Conservation (phyloP, 2,113 vertebrate genomes). For the Hylia prasina region DNA sequence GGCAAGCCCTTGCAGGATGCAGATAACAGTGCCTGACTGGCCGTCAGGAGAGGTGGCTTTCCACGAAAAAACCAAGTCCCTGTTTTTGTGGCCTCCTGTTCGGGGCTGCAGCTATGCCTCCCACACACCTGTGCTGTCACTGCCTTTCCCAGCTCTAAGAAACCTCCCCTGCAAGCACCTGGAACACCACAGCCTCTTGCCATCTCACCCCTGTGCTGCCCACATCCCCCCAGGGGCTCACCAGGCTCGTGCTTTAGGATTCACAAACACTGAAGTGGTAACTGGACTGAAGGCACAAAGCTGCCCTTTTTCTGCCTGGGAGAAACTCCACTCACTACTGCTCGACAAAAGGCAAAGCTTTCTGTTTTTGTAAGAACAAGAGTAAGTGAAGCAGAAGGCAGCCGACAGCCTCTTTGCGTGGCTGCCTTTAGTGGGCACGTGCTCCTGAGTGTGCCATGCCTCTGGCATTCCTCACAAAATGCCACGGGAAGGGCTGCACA, state of each 20-base stretch:
- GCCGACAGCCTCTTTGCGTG: background rate
- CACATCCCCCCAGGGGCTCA: background rate
- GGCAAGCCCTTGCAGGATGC: slow-evolving; percentile 13
- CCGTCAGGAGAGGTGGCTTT: background rate
- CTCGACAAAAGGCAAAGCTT: background rate
- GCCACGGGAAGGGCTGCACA: background rate
- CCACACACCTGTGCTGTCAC: background rate
- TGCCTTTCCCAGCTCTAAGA: background rate
- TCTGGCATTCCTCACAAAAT: slow-evolving; percentile 22
- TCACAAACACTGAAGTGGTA: background rate
- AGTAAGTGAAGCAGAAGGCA: background rate
- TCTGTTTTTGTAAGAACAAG: slow-evolving; percentile 2
- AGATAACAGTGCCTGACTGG: background rate
- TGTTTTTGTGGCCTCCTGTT: background rate
- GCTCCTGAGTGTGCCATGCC: background rate
- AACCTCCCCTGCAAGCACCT: background rate
- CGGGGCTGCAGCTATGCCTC: accelerated
- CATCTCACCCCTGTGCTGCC: accelerated
- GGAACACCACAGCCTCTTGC: accelerated
- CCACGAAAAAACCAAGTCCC: background rate
- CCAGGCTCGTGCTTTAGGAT: background rate
- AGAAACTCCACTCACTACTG: background rate
- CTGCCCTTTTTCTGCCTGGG: background rate
- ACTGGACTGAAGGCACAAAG: background rate
- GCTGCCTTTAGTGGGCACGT: background rate